Evolutionary conservation across 2,113 vertebrate genomes (phyloP), one percentile per base, ranked within the genome.

Genomic region (Aphelocoma coerulescens): DNA sequence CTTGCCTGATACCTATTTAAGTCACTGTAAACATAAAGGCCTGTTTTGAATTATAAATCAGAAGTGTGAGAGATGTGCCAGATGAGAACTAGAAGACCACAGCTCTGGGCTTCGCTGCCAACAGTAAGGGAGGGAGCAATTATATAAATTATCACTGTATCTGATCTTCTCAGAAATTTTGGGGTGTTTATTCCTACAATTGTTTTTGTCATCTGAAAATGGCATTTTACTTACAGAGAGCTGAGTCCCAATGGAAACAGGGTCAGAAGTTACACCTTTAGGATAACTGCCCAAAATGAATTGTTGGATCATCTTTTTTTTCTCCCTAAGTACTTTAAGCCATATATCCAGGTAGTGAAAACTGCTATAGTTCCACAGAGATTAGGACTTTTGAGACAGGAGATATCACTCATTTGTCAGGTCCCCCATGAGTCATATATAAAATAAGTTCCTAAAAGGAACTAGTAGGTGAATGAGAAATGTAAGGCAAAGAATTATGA

Each of bases 91-190:
- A 21, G 39, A 89, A 65, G 48, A 89, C 8, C 23, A 74, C 41
- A 67, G 32, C 6, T 88, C 67, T 90, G 17, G 6, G 10, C 17
- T 83, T 73, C 1, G 0, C 18, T 86, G 37, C 4, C 59, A 62
- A 5, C 1, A 0, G 4, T 48, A 61, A 68, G 3, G 10, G 16
- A 37, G 16, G 3, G 20, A 54, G 4, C 6, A 77, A 35, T 46
- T 59, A 75, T 5, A 48, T 2, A 75, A 46, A 68, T 61, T 59
- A 30, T 33, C 5, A 43, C 51, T 81, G 12, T 17, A 44, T 22
- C 23, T 55, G 18, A 58, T 11, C 13, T 30, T 84, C 21, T 83
- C 51, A 46, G 28, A 74, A 55, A 4, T 51, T 39, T 69, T 46
- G 22, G 2, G 17, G 4, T 35, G 3, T 43, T 32, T 73, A 19